Evolutionary conservation across 2,113 vertebrate genomes (phyloP).

Genomic region (Ia io): DNA sequence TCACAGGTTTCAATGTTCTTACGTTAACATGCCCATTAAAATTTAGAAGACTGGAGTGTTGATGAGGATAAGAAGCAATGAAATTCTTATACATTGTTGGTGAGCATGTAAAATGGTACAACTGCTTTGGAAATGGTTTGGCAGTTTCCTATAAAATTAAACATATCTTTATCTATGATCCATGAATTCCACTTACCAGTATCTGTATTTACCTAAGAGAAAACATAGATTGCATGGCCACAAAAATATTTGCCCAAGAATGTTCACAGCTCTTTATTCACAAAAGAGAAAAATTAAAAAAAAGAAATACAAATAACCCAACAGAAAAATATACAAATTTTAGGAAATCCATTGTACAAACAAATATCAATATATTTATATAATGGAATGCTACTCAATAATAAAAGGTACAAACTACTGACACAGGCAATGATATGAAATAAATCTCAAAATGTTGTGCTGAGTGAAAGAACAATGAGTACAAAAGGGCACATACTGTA

Average conservation of each 20-base stretch:
- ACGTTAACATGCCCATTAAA: not conserved
- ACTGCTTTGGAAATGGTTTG: not conserved
- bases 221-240: not conserved
- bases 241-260: not conserved
- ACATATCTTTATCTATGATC: not conserved
- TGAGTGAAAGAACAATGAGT: not conserved
- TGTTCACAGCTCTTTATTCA: not conserved
- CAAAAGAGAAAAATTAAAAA: not conserved
- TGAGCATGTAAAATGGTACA: not conserved
- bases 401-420: not conserved
- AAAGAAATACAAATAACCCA: not conserved
- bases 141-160: not conserved
- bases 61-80: not conserved
- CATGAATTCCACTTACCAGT: not conserved
- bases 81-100: not conserved
- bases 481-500: not conserved
- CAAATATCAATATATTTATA: not conserved
- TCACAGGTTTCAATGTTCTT: no score
- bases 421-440: not conserved
- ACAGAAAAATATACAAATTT: not conserved
- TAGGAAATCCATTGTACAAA: not conserved
- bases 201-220: not conserved
- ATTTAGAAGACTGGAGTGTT: not conserved
- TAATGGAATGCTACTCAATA: not conserved
- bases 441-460: not conserved